Evolutionary conservation across 2,113 vertebrate genomes (phyloP), one percentile per base, ranked within the genome.

Genomic region (Sinocyclocheilus rhinocerous): DNA sequence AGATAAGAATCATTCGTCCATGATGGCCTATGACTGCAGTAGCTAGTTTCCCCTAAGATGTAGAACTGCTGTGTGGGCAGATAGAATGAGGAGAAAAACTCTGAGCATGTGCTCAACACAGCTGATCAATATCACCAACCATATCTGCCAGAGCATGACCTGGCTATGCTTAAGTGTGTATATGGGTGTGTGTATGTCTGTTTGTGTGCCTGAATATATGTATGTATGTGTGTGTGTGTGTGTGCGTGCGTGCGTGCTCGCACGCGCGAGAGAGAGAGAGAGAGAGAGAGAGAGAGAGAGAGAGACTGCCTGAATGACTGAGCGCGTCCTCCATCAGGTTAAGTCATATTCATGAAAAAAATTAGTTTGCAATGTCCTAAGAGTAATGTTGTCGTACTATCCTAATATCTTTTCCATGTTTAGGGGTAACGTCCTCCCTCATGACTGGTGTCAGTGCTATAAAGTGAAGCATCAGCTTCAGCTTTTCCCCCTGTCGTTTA

Each of bases 81-180:
- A 55, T 24, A 26, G 36, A 26, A 67, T 59, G 48, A 67, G 24
- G 39, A 73, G 24, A 13, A 36, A 36, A 67, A 81, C 55, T 88
- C 78, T 57, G 79, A 77, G 85, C 85, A 72, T 86, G 80, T 77
- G 83, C 77, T 86, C 77, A 85, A 85, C 84, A 85, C 90, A 88
- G 88, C 85, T 91, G 88, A 88, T 86, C 87, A 91, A n/a, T n/a
- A n/a, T n/a, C n/a, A n/a, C n/a, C n/a, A 16, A 70, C 48, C 85
- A 55, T 75, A 67, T 70, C 20, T 5, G 50, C 79, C 85, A 82
- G 79, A 72, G 55, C 73, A 36, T 59, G 76, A 84, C 88, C 85
- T 81, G 15, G n/a, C 61, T 72, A 48, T 48, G 75, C 57, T 81
- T 87, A 6, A 80, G n/a, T 24, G 45, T 86, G 75, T 67, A 76